These are phyloP conservation scores for Axis porcinus DNA, from an alignment of 2,113 vertebrate genomes.

Conservation along the genomic window DNA sequence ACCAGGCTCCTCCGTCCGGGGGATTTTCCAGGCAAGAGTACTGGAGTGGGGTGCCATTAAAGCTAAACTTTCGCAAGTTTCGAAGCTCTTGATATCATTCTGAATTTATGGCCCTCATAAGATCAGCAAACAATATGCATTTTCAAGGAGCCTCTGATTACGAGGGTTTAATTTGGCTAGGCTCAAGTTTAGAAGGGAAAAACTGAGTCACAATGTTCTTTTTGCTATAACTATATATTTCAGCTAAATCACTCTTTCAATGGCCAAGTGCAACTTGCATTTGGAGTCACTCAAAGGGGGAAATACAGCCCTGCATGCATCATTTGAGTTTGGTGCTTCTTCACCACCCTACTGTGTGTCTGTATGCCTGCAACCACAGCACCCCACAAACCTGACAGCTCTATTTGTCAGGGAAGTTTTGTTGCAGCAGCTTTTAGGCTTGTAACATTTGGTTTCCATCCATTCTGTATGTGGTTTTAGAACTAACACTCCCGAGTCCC, in stretches of 20 bases:
- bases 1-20: not conserved
- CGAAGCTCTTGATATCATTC: not conserved
- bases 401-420: not conserved
- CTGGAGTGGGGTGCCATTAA: not conserved
- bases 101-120: not conserved
- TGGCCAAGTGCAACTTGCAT: not conserved
- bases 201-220: not conserved
- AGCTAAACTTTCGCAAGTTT: not conserved
- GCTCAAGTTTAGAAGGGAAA: not conserved
- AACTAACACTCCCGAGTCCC: not conserved
- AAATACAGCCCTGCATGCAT: not conserved
- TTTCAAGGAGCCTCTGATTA: not conserved
- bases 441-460: conserved; percentile 10
- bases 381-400: not conserved
- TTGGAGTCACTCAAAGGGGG: not conserved
- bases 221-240: not conserved
- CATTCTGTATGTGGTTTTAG: not conserved
- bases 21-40: not conserved
- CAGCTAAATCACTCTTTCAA: not conserved
- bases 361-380: not conserved
- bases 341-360: not conserved
- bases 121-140: not conserved
- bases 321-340: not conserved
- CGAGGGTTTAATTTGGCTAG: not conserved
- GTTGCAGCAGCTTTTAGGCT: not conserved